Evolutionary conservation across 1,140 invertebrate species (phyloP).

Genomic region (Anastatus disparis): DNA sequence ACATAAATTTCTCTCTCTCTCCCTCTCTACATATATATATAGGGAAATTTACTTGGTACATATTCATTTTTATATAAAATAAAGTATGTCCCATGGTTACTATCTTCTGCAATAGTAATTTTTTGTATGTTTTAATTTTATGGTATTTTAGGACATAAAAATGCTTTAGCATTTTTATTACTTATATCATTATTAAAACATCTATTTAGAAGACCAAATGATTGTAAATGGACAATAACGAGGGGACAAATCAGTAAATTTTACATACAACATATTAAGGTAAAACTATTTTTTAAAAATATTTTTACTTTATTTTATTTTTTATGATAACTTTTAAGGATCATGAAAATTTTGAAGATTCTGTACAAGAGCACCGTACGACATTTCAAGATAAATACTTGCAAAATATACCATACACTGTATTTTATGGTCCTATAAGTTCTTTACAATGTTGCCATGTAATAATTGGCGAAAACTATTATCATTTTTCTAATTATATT

Average conservation of each 20-base stretch:
- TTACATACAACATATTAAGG: not conserved
- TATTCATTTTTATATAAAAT: no score
- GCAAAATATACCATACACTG: not conserved
- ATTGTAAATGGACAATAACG: not conserved
- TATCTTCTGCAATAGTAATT: no score
- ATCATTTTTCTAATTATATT: not conserved
- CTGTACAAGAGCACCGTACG: not conserved
- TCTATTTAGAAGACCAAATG: not conserved
- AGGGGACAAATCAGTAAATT: not conserved
- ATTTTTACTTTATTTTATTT: not conserved
- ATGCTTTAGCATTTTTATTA: not conserved
- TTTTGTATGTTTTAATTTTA: no score
- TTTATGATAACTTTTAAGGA: not conserved
- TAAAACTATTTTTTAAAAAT: not conserved
- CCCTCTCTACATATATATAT: no score
- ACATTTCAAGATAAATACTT: not conserved
- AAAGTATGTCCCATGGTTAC: no score
- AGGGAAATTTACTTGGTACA: no score
- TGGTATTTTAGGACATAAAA: not conserved
- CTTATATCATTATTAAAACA: not conserved
- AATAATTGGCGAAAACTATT: not conserved
- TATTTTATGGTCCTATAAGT: not conserved
- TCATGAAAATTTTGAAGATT: not conserved
- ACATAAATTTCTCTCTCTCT: no score
- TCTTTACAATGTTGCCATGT: slow-evolving; percentile 4